A percentile compares a stretch with the other conserved stretches of the same genome.
Evolutionary conservation across 2,888 invertebrate species (phyloP).

Genomic region (Folsomia manolachei): DNA sequence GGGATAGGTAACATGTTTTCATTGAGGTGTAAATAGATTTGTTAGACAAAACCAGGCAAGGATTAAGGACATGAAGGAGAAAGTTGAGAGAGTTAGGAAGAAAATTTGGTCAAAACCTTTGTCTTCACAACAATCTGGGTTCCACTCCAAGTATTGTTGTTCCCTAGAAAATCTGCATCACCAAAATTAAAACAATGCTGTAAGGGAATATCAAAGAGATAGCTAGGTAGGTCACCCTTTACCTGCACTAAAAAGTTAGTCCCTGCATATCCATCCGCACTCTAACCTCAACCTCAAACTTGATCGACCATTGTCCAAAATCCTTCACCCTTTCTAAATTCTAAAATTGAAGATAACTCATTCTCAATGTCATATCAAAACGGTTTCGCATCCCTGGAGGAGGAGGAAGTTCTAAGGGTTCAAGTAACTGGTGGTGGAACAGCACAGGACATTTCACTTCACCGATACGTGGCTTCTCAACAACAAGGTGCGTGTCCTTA

Average conservation of each 20-base stretch:
- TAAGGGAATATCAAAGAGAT: too few species aligned
- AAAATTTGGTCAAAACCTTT: not conserved
- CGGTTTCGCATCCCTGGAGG: conserved; percentile 4
- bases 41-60: not conserved
- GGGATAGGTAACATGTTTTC: too few species aligned
- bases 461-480: conserved; percentile 15
- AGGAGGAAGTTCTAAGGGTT: conserved; percentile 10
- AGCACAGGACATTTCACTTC: conserved; percentile 17
- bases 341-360: not conserved
- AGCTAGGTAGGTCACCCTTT: not conserved
- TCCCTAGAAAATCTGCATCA: too few species aligned
- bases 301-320: not conserved
- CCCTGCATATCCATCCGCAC: not conserved
- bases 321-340: not conserved
- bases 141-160: too few species aligned
- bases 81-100: not conserved
- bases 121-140: not conserved
- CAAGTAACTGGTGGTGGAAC: not conserved
- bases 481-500: not conserved
- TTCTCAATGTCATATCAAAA: not conserved
- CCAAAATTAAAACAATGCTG: too few species aligned
- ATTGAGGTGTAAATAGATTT: not conserved
- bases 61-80: not conserved
- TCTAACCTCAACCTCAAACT: not conserved
- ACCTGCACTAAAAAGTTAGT: not conserved